These are phyloP conservation scores for Montipora capitata DNA, from an alignment of 92 coral and sea anemone genomes.

Conservation along the genomic window DNA sequence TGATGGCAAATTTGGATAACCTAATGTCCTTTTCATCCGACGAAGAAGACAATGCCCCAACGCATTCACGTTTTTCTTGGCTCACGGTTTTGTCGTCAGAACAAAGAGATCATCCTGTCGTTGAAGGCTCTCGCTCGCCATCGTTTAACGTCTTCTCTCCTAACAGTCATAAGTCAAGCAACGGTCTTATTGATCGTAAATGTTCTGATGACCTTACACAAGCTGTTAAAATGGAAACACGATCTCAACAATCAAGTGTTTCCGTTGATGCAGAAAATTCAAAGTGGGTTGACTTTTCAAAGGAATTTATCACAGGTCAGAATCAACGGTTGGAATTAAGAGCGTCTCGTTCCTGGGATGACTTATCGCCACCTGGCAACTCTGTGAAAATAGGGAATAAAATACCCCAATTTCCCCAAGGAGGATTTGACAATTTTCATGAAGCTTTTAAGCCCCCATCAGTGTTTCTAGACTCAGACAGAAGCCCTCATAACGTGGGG, in stretches of 20 bases:
- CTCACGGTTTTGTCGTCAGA: conserved; percentile 79
- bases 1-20: conserved; percentile 57
- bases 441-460: conserved; percentile 37
- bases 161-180: conserved; percentile 16
- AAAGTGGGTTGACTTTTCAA: conserved; percentile 63
- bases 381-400: conserved; percentile 46
- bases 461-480: conserved; percentile 20
- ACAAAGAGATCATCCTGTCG: conserved; percentile 35
- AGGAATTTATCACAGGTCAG: conserved; percentile 29
- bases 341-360: conserved; percentile 67
- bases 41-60: conserved; percentile 59
- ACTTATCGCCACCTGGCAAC: conserved; percentile 66
- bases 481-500: conserved; percentile 19
- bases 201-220: background rate
- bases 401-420: conserved; percentile 24
- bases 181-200: background rate
- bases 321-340: conserved; percentile 45
- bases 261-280: conserved; percentile 2
- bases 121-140: conserved; percentile 44
- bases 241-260: conserved; percentile 2
- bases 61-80: conserved; percentile 75
- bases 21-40: conserved; percentile 87
- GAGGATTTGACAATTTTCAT: conserved; percentile 38
- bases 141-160: conserved; percentile 19
- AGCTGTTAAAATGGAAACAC: conserved; percentile 11